These are phyloP conservation scores for Lytechinus variegatus DNA, from an alignment of 35 echinoderm and acorn worm species.

Conservation along the genomic window DNA sequence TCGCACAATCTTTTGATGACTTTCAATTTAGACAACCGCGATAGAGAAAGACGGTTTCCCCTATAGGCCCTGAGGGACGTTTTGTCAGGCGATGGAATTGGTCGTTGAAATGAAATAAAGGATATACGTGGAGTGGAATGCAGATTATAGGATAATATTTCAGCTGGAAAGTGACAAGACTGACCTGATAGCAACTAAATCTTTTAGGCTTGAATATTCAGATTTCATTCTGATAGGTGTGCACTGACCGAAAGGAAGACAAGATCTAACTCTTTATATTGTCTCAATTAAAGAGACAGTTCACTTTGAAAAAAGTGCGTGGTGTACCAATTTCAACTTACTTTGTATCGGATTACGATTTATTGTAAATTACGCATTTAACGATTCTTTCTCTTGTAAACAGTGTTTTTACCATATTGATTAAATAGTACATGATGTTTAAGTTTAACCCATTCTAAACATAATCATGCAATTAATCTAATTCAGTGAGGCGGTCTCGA, in stretches of 20 bases:
- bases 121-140: not conserved
- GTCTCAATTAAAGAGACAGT: not conserved
- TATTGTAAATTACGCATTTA: too few species aligned
- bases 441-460: too few species aligned
- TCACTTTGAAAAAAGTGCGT: not conserved
- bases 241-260: not conserved
- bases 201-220: not conserved
- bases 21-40: not conserved
- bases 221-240: not conserved
- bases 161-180: not conserved
- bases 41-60: not conserved
- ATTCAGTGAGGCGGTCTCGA: too few species aligned
- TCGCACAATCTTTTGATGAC: not conserved
- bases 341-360: too few species aligned
- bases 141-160: conserved; percentile 20
- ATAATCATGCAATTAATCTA: too few species aligned
- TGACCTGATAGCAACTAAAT: not conserved
- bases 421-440: too few species aligned
- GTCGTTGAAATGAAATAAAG: not conserved
- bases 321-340: too few species aligned
- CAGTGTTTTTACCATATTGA: too few species aligned
- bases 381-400: too few species aligned
- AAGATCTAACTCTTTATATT: not conserved
- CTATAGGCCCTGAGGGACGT: not conserved
- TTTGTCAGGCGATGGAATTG: not conserved